A percentile compares a stretch with the other conserved stretches of the same genome.
phyloP scores from a whole-genome alignment of 2,797 vertebrate species.

The Sebastiscus albofasciatus region DNA sequence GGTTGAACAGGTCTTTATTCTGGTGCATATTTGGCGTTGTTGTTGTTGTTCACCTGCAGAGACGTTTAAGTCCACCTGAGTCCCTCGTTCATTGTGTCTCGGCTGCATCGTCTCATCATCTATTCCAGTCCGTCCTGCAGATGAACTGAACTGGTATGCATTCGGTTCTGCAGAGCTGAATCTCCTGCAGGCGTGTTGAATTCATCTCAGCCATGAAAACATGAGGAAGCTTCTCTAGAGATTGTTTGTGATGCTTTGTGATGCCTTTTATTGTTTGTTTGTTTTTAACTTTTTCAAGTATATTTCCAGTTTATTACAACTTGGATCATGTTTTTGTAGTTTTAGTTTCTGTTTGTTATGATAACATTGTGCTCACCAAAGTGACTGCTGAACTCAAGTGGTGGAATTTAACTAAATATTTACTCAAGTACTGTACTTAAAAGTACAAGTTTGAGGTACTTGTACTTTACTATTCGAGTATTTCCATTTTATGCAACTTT shows the following conservation, averaged over 20 bases:
- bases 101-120: conserved; percentile 9
- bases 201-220: neutral
- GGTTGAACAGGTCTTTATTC: neutral
- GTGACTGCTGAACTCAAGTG: too few species aligned
- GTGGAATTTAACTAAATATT: too few species aligned
- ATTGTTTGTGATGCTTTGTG: neutral
- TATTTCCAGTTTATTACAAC: neutral
- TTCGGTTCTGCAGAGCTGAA: conserved; percentile 1
- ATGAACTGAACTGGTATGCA: conserved; percentile 10
- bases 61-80: neutral
- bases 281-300: neutral
- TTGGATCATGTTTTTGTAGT: neutral
- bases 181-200: neutral
- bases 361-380: too few species aligned
- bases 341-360: neutral
- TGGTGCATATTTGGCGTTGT: neutral
- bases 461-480: neutral
- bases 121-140: conserved; percentile 24
- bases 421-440: too few species aligned
- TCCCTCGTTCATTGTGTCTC: conserved; percentile 25
- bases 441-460: neutral
- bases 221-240: neutral
- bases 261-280: neutral
- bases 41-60: neutral
- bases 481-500: neutral